Percentiles rank a stretch among this genome's conserved stretches.
Evolutionary conservation across 2,113 vertebrate species (phyloP).

Genomic region (Albula glossodonta): DNA sequence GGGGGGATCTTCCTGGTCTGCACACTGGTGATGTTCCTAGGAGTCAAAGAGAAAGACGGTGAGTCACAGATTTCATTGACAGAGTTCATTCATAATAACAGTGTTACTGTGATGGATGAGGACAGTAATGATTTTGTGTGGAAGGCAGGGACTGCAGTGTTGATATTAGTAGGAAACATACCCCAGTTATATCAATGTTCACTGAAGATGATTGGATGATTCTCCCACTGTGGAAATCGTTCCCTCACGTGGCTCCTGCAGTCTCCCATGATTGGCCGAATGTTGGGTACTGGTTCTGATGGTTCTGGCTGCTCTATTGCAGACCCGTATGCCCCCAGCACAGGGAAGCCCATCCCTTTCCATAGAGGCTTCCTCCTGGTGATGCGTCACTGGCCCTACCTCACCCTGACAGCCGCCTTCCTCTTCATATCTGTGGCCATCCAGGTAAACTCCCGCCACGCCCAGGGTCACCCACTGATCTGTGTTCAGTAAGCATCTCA

Average conservation of each 20-base stretch:
- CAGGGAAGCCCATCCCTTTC: conserved; percentile 81
- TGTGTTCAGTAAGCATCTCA: no score
- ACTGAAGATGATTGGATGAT: no score
- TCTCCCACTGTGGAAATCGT: no score
- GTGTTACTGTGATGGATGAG: neutral
- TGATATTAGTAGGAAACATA: no score
- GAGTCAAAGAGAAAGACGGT: conserved; percentile 91
- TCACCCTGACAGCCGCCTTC: conserved; percentile 85
- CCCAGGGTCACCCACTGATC: neutral
- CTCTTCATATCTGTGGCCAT: conserved; percentile 93
- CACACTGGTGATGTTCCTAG: conserved; percentile 79
- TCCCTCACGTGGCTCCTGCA: no score
- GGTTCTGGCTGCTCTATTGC: conserved; percentile 8
- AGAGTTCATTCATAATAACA: neutral
- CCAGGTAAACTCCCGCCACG: conserved; percentile 74
- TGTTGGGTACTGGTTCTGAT: conserved; percentile 36
- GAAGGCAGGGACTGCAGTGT: no score
- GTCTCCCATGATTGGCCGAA: conserved; percentile 32
- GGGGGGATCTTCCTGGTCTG: conserved; percentile 84
- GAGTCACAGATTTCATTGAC: conserved; percentile 47
- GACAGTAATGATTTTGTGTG: no score
- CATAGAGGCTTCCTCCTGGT: conserved; percentile 82
- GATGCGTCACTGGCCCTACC: conserved; percentile 83
- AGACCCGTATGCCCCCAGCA: conserved; percentile 78
- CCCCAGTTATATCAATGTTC: no score